Base-by-base conservation (phyloP, 2,113 vertebrate species). In the Heterotis niloticus region DNA sequence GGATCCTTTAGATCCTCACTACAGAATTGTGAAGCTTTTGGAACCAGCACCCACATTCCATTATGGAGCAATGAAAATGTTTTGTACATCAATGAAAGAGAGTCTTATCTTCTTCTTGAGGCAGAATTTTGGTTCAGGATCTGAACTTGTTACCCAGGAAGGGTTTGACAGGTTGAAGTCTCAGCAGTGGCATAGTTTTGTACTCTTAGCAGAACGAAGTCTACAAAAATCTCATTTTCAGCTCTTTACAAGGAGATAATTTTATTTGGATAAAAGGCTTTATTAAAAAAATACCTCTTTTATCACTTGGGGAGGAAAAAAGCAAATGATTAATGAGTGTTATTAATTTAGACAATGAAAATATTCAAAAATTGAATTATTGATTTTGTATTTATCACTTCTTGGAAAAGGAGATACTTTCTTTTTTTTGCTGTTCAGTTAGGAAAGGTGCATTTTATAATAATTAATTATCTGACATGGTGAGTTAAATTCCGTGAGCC, bases 401-500 rank as follows among this genome's bases (percentile, higher is more conserved):
- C 14, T 64, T 65, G 26, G 34, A 10, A 14, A 60, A 54, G 28
- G 17, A 65, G 80, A 79, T 77, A 65, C 64, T 82, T 44, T 78
- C 13, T 64, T 65, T 18, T 81, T 77, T 24, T 5, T 76, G 67
- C 26, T 52, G 52, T 64, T 66, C 26, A 78, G n/a, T 81, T 57
- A 79, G 75, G 66, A 80, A 81, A 81, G 74, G 29, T 34, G 23
- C 20, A n/a, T 24, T 69, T 23, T 57, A 52, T 64, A 13, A 71
- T 56, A 52, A 67, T 67, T 67, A 84, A 66, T 81, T 59, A 65
- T 65, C 78, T 12, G 20, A 28, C n/a, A 29, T 23, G 17, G 56
- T 67, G 17, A 20, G 76, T 74, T 34, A 65, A 26, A 54, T 57
- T 29, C 13, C 75, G 52, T 64, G n/a, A n/a, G n/a, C n/a, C n/a